Percentiles rank a stretch among this genome's conserved stretches.
Evolutionary conservation across 2,888 invertebrate species (phyloP).

Genomic region (Xanthorhoe spadicearia): DNA sequence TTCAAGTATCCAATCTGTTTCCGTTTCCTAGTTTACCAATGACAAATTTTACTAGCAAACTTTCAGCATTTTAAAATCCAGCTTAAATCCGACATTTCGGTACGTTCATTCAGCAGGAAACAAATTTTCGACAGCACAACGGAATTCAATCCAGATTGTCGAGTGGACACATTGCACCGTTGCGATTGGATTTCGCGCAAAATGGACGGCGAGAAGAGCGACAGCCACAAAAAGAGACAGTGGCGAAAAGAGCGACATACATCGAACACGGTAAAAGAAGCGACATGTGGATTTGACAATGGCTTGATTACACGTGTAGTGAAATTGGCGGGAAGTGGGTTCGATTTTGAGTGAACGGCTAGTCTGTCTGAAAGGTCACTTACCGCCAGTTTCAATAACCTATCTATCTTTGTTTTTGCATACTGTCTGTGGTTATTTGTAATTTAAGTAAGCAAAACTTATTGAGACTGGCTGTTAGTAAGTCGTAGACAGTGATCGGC

Average conservation of each 20-base stretch:
- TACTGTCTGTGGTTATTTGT: too few relatives aligned
- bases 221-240: background rate
- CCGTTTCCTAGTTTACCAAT: too few relatives aligned
- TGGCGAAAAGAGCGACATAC: slow-evolving; percentile 12
- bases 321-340: background rate
- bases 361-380: too few relatives aligned
- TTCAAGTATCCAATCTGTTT: too few relatives aligned
- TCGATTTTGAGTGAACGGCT: background rate
- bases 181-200: slow-evolving; percentile 26
- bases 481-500: too few relatives aligned
- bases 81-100: background rate
- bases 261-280: slow-evolving; percentile 14
- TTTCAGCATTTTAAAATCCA: background rate
- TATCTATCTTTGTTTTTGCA: too few relatives aligned
- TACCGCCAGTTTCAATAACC: too few relatives aligned
- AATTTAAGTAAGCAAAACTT: too few relatives aligned
- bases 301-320: background rate
- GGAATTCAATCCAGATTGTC: slow-evolving; percentile 29
- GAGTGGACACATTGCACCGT: slow-evolving; percentile 15
- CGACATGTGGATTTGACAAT: slow-evolving; percentile 4
- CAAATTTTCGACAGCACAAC: slow-evolving; percentile 29
- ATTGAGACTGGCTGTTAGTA: too few relatives aligned
- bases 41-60: too few relatives aligned
- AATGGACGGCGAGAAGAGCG: slow-evolving; percentile 23
- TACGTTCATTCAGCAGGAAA: slow-evolving; percentile 21